phyloP scores from a whole-genome alignment of 2,113 vertebrate species.

The Labeo catla region DNA sequence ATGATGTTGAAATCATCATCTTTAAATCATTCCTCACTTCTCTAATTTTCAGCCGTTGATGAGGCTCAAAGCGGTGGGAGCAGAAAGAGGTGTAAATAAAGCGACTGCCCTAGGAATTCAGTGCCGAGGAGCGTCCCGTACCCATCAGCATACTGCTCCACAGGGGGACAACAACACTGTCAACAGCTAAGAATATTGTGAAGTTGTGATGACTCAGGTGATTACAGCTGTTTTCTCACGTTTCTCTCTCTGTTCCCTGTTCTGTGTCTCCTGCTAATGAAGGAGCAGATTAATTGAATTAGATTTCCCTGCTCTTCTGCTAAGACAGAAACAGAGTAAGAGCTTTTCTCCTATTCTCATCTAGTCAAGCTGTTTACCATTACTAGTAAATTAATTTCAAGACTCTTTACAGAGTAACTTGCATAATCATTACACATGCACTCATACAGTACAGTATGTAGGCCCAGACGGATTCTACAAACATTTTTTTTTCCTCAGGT shows the following conservation, averaged over 20 bases:
- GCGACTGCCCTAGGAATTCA: slow-evolving; percentile 43
- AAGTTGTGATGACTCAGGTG: slow-evolving; percentile 60
- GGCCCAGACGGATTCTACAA: not conserved
- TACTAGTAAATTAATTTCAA: not conserved
- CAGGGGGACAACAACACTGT: not conserved
- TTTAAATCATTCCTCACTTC: not conserved
- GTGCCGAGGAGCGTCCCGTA: slow-evolving; percentile 59
- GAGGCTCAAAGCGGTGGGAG: not conserved
- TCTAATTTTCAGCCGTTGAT: slow-evolving; percentile 5
- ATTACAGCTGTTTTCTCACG: slow-evolving; percentile 66
- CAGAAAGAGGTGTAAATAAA: slow-evolving; percentile 50
- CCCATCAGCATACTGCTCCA: slow-evolving; percentile 9
- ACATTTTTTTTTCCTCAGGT: too few relatives aligned
- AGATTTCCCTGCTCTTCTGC: slow-evolving; percentile 42
- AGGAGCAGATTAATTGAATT: slow-evolving; percentile 72
- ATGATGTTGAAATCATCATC: not conserved
- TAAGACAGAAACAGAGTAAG: slow-evolving; percentile 55
- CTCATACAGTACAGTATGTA: too few relatives aligned
- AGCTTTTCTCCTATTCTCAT: slow-evolving; percentile 17
- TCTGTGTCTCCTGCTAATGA: slow-evolving; percentile 64
- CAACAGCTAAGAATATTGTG: not conserved
- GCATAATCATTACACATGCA: not conserved
- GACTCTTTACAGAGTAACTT: not conserved
- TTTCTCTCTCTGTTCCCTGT: slow-evolving; percentile 27
- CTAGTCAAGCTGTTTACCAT: slow-evolving; percentile 9